Base-by-base conservation (phyloP, 2,113 vertebrate genomes). In the Opisthocomus hoazin region DNA sequence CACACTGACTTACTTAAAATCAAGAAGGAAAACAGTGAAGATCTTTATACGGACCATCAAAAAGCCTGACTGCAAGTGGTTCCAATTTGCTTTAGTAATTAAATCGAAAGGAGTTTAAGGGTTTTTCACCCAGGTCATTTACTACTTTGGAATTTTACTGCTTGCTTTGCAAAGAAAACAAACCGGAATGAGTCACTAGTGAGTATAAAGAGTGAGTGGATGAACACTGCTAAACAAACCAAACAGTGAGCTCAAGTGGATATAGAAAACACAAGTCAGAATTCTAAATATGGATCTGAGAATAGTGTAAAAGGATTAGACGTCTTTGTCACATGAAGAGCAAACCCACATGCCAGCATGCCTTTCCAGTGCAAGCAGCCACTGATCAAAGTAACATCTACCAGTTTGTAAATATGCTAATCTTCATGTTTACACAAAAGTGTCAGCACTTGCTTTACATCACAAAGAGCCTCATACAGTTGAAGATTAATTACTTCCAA, bases 51-150 rank as follows among this genome's bases (percentile, higher is more conserved):
- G 68, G 94, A 93, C 97, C 98, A 98, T 98, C 98, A 98, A 91
- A 94, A 98, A 98, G 98, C 89, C 96, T 97, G 94, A 84, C 97
- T 98, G 97, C 98, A 98, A 99, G 98, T 99, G 98, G 98, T 99
- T 99, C 98, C 98, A 99, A 99, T 99, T 99, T 99, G 98, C 98
- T 97, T 97, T 98, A 98, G 98, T 99, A 99, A 99, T 99, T 99
- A 99, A 99, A 99, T 99, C 88, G 96, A 98, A 98, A 98, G 97
- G 98, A 98, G 98, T 98, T 98, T 98, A 98, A 97, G 94, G 98
- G 98, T 97, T 98, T 98, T 98, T 98, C 98, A 97, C 97, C 97
- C 97, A 98, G 98, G 98, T 99, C 98, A 98, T 98, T 98, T 98
- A 98, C 98, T 98, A 98, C 98, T 98, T 98, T 98, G 98, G 98